These are phyloP conservation scores for Cirrhinus molitorella DNA, from an alignment of 2,797 vertebrate genomes.

Conservation along the genomic window DNA sequence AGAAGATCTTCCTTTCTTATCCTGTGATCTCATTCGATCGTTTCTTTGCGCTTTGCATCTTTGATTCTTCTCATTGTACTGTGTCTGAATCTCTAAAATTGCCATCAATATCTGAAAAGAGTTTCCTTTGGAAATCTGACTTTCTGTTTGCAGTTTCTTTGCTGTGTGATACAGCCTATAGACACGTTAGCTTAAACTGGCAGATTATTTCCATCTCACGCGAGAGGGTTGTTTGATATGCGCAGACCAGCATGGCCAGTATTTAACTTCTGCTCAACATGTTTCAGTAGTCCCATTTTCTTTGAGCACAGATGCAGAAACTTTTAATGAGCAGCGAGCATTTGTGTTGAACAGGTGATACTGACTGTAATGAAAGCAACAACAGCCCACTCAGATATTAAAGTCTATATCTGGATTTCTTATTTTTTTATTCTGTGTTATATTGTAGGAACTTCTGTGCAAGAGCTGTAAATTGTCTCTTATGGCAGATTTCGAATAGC, in stretches of 20 bases:
- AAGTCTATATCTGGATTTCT: constrained; percentile 13
- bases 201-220: background rate
- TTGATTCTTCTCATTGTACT: constrained; percentile 1
- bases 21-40: background rate
- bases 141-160: constrained; percentile 9
- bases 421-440: background rate
- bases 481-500: background rate
- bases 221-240: constrained; percentile 1
- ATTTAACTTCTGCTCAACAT: constrained; percentile 17
- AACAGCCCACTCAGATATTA: constrained; percentile 2
- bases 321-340: constrained; percentile 12
- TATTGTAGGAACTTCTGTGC: constrained; percentile 1
- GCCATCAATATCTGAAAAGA: background rate
- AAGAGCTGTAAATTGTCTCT: background rate
- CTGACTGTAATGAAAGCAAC: constrained; percentile 17
- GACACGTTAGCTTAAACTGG: background rate
- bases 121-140: background rate
- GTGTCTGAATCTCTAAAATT: constrained; percentile 32
- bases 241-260: constrained; percentile 1
- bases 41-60: constrained; percentile 12
- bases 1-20: constrained; percentile 4
- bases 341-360: constrained; percentile 27
- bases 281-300: background rate
- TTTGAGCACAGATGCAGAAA: background rate
- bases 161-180: background rate